phyloP scores from a whole-genome alignment of 2,888 invertebrate genomes.

The Nemoura dubitans region DNA sequence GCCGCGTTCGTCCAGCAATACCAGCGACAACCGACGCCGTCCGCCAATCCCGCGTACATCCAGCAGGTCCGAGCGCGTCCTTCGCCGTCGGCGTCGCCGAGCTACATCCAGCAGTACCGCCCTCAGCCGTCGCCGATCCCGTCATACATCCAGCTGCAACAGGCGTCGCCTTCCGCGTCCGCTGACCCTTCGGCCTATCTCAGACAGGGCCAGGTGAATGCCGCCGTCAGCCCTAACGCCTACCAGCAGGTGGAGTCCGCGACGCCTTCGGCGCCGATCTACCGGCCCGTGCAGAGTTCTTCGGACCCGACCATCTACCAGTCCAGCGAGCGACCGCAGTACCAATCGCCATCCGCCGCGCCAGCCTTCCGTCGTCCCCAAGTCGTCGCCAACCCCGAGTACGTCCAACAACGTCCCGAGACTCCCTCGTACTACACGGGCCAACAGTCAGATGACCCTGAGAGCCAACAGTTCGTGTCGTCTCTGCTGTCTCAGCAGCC shows the following conservation, averaged over 20 bases:
- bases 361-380: neutral
- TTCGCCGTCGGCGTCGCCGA: neutral
- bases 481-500: slow-evolving; percentile 41
- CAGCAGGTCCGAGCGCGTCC: neutral
- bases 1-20: neutral
- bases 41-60: neutral
- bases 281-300: neutral
- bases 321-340: slow-evolving; percentile 23
- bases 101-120: neutral
- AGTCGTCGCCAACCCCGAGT: neutral
- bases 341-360: neutral
- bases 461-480: slow-evolving; percentile 41
- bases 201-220: neutral
- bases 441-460: neutral
- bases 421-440: neutral
- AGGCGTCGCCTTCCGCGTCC: neutral
- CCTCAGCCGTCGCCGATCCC: slow-evolving; percentile 13
- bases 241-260: slow-evolving; percentile 24
- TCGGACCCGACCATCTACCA: slow-evolving; percentile 8
- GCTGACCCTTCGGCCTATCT: neutral
- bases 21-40: neutral
- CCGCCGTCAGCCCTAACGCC: neutral
- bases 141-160: neutral
- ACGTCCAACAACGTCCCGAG: slow-evolving; percentile 8
- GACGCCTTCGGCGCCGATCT: neutral